phyloP scores from a whole-genome alignment of 2,888 invertebrate genomes.

The Drosophila mettleri region DNA sequence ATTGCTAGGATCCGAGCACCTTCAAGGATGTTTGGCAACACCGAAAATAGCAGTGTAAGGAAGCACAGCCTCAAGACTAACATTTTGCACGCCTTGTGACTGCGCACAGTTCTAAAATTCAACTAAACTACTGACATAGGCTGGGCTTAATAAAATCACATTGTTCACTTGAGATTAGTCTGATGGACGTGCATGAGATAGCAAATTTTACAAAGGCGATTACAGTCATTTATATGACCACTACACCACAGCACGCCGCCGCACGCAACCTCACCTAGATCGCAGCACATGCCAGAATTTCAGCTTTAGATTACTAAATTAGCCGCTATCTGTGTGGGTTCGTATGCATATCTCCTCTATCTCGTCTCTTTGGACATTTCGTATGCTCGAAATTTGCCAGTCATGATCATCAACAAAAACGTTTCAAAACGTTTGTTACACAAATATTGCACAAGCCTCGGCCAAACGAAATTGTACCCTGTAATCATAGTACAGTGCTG shows the following conservation, averaged over 20 bases:
- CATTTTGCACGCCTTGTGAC: constrained; percentile 37
- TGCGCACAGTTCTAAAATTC: neutral
- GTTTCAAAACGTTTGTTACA: neutral
- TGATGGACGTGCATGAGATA: constrained; percentile 51
- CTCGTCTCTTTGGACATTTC: neutral
- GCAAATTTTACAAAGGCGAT: constrained; percentile 24
- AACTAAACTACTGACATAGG: constrained; percentile 39
- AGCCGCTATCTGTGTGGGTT: neutral
- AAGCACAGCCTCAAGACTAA: constrained; percentile 18
- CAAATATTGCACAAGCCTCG: neutral
- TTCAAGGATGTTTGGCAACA: constrained; percentile 40
- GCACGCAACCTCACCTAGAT: neutral
- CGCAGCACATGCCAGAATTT: neutral
- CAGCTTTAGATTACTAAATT: neutral
- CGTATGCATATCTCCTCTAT: neutral
- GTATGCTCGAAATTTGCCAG: constrained; percentile 5
- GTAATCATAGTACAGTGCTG: neutral
- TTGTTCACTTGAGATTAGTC: neutral
- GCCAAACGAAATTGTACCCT: neutral
- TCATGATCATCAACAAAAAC: constrained; percentile 16
- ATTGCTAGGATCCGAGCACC: constrained; percentile 69
- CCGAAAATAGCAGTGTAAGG: constrained; percentile 9
- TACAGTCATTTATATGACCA: constrained; percentile 21
- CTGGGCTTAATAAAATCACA: neutral
- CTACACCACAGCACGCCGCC: neutral